A percentile compares a stretch with the other conserved stretches of the same genome.
Conservation (phyloP, 1,140 invertebrate species). For the Coenobita brevimanus region DNA sequence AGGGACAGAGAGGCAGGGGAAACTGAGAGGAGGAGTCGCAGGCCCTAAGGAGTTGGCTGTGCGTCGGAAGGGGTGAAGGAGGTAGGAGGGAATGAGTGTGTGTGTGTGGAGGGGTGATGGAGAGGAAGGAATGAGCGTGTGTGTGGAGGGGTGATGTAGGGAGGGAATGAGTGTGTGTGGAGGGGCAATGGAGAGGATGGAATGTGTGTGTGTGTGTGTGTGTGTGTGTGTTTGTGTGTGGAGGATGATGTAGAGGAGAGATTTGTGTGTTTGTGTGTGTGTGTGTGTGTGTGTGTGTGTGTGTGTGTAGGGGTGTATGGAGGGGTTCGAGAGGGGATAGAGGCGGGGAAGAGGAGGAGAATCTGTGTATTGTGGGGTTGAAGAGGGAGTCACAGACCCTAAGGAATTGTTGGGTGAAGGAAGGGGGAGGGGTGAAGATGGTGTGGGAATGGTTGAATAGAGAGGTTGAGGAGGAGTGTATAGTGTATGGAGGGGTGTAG, state of each 20-base stretch:
- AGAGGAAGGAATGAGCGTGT: not conserved
- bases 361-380: no score
- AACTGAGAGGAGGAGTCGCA: not conserved
- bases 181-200: not conserved
- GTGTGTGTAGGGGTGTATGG: no score
- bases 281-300: no score
- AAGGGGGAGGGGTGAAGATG: no score
- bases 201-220: not conserved
- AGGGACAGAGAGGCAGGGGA: slow-evolving; percentile 22
- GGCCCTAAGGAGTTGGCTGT: slow-evolving; percentile 17
- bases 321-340: no score
- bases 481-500: no score
- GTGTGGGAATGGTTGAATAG: no score
- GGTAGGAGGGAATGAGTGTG: not conserved
- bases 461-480: no score
- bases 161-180: not conserved
- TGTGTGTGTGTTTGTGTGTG: slow-evolving; percentile 24
- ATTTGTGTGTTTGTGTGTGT: no score
- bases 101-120: not conserved
- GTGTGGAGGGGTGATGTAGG: not conserved
- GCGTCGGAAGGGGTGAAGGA: not conserved
- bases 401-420: no score
- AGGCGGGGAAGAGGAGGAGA: no score
- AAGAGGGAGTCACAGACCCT: no score
- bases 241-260: not conserved